These are phyloP conservation scores for Megalopta genalis DNA, from an alignment of 1,140 invertebrate genomes.

Conservation along the genomic window DNA sequence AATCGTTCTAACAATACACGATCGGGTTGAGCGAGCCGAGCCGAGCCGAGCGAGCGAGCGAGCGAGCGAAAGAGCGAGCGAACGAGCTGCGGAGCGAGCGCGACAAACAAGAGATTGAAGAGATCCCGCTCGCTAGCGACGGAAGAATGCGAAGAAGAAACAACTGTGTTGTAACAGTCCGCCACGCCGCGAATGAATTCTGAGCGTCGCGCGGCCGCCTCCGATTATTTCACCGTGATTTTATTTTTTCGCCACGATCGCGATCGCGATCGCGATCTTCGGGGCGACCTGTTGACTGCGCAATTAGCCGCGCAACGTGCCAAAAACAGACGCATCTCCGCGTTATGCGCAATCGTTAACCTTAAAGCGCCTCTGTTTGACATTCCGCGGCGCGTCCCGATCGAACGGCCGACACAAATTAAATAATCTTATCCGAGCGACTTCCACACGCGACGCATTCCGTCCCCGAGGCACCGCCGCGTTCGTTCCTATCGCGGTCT, in stretches of 20 bases:
- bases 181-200: not conserved
- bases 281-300: not conserved
- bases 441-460: not conserved
- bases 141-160: constrained; percentile 3
- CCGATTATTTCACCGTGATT: constrained; percentile 1
- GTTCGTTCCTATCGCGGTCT: no score
- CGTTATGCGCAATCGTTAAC: not conserved
- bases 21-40: not conserved
- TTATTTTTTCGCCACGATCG: not conserved
- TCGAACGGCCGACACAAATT: not conserved
- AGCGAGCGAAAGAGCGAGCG: no score
- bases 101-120: not conserved
- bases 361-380: not conserved
- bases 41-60: no score
- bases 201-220: not conserved
- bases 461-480: no score
- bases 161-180: not conserved
- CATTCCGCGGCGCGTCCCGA: not conserved
- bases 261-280: not conserved
- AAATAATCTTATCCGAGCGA: not conserved
- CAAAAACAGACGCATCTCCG: not conserved
- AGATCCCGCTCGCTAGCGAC: not conserved
- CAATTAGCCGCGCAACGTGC: not conserved
- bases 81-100: not conserved
- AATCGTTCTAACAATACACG: constrained; percentile 2